A percentile compares a stretch with the other conserved stretches of the same genome.
phyloP scores from a whole-genome alignment of 2,113 vertebrate genomes.

The Gorsachius goisagi region DNA sequence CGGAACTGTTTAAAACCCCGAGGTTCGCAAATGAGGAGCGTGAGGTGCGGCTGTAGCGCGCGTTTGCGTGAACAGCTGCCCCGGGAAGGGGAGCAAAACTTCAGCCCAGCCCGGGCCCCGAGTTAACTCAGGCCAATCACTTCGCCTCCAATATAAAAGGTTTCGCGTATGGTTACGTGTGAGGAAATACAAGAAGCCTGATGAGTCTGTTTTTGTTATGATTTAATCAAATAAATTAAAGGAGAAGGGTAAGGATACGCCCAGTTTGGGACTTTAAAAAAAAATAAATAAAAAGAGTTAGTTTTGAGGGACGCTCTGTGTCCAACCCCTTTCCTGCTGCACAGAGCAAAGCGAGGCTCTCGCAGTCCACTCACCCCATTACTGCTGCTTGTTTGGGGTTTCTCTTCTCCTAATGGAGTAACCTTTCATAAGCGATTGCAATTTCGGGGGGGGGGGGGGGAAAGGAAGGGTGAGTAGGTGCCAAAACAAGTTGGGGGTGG shows the following conservation, averaged over 20 bases:
- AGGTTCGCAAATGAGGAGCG: neutral
- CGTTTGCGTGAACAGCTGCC: neutral
- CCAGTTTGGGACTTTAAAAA: neutral
- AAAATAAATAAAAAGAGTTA: neutral
- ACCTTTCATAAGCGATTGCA: neutral
- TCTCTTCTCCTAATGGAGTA: neutral
- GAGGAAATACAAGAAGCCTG: conserved; percentile 3
- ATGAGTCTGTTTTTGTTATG: conserved; percentile 33
- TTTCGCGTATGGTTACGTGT: neutral
- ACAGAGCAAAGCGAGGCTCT: neutral
- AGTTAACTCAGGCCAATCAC: neutral
- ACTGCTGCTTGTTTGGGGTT: conserved; percentile 5
- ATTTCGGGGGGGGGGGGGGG: neutral
- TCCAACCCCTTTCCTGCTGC: neutral
- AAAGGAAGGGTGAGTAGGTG: neutral
- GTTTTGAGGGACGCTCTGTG: neutral
- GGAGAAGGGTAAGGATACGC: conserved; percentile 25
- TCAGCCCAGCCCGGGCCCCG: neutral
- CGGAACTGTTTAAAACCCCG: neutral
- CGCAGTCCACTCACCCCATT: neutral
- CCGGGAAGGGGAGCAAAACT: neutral
- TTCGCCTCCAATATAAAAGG: neutral
- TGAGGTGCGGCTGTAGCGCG: neutral
- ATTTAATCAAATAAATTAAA: conserved; percentile 67
- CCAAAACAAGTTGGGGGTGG: conserved; percentile 10